Conservation (phyloP, 2,797 vertebrate species). For the Acanthiza pusilla region DNA sequence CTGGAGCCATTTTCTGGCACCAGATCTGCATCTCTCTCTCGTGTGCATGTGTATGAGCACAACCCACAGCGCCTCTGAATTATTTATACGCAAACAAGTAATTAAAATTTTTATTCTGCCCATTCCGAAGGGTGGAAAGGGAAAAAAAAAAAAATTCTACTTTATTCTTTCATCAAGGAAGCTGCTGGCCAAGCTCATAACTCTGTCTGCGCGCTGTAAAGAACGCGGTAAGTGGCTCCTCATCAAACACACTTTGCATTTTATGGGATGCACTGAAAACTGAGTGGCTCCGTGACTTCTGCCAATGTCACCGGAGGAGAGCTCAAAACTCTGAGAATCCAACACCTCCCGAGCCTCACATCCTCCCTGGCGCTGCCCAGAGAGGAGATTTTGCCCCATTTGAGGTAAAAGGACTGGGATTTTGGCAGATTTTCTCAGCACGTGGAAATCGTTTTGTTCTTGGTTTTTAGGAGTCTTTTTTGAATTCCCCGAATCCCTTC, state of each 20-base stretch:
- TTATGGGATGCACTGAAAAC: constrained; percentile 32
- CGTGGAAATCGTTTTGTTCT: not conserved
- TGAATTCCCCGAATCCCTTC: accelerated
- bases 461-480: not conserved
- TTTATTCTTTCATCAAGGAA: constrained; percentile 50
- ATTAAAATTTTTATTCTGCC: constrained; percentile 51
- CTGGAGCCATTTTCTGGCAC: not conserved
- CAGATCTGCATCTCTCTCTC: not conserved
- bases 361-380: not conserved
- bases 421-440: not conserved
- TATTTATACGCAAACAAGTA: constrained; percentile 51
- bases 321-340: not conserved
- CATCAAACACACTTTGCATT: constrained; percentile 46
- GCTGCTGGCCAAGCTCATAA: constrained; percentile 34
- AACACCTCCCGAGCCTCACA: accelerated
- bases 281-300: constrained; percentile 7
- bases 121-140: not conserved
- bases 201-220: constrained; percentile 32
- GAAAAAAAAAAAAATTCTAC: not conserved
- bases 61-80: not conserved
- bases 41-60: not conserved
- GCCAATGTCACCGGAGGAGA: not conserved
- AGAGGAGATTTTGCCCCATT: not conserved
- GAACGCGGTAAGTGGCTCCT: not conserved
- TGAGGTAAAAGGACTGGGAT: not conserved